A percentile compares a stretch with the other conserved stretches of the same genome.
Evolutionary conservation across 2,113 vertebrate species (phyloP).

Genomic region (Tragelaphus scriptus): DNA sequence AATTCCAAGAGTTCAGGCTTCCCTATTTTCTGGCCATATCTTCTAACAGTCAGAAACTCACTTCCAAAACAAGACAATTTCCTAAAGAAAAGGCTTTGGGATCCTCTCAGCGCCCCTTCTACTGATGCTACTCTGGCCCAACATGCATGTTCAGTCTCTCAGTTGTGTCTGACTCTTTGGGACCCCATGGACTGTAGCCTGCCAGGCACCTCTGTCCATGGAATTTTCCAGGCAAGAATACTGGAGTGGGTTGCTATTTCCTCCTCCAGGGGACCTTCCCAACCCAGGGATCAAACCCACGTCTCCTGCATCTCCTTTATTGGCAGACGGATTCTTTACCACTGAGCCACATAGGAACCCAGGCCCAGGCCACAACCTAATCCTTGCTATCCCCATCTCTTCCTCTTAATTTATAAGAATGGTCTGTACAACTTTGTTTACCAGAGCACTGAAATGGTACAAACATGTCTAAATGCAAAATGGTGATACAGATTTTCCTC

Average conservation of each 20-base stretch:
- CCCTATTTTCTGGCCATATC: background rate
- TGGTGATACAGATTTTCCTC: background rate
- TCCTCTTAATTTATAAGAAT: background rate
- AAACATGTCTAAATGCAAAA: background rate
- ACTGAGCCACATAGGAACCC: background rate
- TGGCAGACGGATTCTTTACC: accelerated
- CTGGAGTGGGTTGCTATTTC: background rate
- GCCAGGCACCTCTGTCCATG: background rate
- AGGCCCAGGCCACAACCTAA: background rate
- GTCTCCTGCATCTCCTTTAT: background rate
- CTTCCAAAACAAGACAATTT: background rate
- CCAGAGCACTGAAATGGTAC: background rate
- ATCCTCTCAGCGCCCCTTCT: background rate
- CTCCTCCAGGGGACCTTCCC: background rate
- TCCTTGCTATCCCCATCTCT: background rate
- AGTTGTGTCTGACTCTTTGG: background rate
- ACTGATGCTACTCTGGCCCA: background rate
- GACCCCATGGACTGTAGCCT: background rate
- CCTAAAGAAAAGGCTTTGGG: background rate
- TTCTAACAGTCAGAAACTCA: background rate
- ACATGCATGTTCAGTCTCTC: background rate
- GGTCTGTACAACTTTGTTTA: background rate
- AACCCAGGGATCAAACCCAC: background rate
- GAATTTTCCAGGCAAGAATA: background rate
- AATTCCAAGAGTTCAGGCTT: background rate